Evolutionary conservation across 2,888 invertebrate species (phyloP), one percentile per base, ranked within the genome.

Genomic region (Alentia gelatinosa): DNA sequence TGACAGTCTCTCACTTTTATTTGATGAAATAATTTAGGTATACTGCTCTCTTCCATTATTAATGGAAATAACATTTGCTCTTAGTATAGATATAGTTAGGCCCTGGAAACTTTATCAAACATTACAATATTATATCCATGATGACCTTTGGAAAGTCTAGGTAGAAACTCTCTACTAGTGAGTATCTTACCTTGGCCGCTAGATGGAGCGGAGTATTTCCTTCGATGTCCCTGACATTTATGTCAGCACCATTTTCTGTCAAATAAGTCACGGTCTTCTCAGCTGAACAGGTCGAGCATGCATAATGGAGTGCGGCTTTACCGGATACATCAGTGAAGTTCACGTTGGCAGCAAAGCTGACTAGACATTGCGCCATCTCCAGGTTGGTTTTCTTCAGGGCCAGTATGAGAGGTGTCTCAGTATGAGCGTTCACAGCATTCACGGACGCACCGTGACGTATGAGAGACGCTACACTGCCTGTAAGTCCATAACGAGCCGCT

Each of bases 161-260:
- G n/a, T n/a, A n/a, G n/a, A n/a, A n/a, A n/a, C n/a, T n/a, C n/a
- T n/a, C n/a, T n/a, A n/a, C n/a, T n/a, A n/a, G n/a, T n/a, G n/a
- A n/a, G n/a, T n/a, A n/a, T n/a, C 39, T 19, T 37, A 79, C 79
- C 79, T 37, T 79, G 35, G 79, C 79, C 15, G 79, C 37, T 39
- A 86, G 42, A 35, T 86, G 50, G 33, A 86, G 86, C 15, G 86
- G 26, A 19, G 86, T 86, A 47, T 50, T 42, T 9, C 86, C 86
- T 4, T 86, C 30, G 47, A 5, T 50, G 50, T 86, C 50, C 47
- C 12, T 40, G 42, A 26, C 42, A 30, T 86, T 47, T 26, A 30
- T 12, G 1, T 47, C 19, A n/a, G 86, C 86, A 26, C 86, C 50
- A 47, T 86, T 0, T 19, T 30, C n/a, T n/a, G 15, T 0, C 0